phyloP scores from a whole-genome alignment of 2,797 vertebrate genomes.

The Presbytis comata region DNA sequence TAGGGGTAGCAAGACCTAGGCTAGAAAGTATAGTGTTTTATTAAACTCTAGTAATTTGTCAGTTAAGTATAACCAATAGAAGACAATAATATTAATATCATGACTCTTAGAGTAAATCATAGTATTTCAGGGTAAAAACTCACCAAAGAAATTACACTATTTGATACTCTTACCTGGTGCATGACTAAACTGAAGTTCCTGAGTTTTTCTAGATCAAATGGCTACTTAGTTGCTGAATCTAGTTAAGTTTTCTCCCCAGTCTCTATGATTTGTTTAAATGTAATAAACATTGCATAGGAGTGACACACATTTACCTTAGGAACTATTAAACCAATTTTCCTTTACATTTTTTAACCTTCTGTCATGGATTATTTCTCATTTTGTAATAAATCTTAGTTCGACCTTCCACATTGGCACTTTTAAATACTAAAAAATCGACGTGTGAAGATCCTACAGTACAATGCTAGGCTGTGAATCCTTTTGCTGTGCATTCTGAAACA shows the following conservation, averaged over 20 bases:
- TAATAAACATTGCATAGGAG: neutral
- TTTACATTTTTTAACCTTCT: neutral
- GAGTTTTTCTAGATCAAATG: neutral
- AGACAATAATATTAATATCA: neutral
- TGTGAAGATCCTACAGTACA: neutral
- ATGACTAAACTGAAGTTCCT: neutral
- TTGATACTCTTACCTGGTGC: neutral
- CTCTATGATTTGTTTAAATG: neutral
- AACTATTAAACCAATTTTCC: neutral
- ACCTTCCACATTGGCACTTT: neutral
- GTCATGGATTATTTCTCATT: constrained; percentile 1
- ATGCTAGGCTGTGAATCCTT: neutral
- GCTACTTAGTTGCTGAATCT: neutral
- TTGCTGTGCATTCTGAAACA: neutral
- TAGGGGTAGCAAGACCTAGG: neutral
- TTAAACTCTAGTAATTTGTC: neutral
- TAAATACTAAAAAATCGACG: neutral
- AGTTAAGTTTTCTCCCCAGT: neutral
- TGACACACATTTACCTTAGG: neutral
- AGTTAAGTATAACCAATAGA: neutral
- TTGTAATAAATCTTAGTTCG: constrained; percentile 21
- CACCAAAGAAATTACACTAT: neutral
- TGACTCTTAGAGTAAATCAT: neutral
- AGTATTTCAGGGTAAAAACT: neutral
- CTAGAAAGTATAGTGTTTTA: neutral